Conservation (phyloP, 2,888 invertebrate genomes). For the Dendrolimus pini region DNA sequence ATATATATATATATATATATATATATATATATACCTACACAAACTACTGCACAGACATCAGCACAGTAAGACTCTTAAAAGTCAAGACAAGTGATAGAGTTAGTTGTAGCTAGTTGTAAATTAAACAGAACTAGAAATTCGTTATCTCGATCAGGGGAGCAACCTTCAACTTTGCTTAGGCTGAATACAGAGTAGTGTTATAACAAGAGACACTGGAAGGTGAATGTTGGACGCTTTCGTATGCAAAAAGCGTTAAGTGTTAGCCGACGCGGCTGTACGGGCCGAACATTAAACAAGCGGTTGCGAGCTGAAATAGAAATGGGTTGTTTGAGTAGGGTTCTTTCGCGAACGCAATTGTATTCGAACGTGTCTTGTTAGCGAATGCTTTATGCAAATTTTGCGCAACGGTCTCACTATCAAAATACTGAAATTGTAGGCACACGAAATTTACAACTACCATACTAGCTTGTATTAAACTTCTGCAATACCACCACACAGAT, state of each 20-base stretch:
- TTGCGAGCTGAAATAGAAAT: conserved; percentile 71
- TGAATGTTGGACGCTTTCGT: conserved; percentile 65
- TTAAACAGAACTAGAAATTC: conserved; percentile 49
- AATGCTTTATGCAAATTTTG: conserved; percentile 67
- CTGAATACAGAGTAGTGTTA: conserved; percentile 67
- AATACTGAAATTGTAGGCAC: neutral
- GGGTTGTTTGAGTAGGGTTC: conserved; percentile 75
- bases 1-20: too few species aligned
- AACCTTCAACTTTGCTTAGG: conserved; percentile 63
- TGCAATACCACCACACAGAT: neutral
- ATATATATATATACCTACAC: too few species aligned
- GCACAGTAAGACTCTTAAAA: too few species aligned
- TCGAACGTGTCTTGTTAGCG: conserved; percentile 74
- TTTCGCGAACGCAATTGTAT: conserved; percentile 74
- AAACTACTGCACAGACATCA: too few species aligned
- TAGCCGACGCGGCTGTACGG: conserved; percentile 73
- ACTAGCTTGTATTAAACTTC: neutral
- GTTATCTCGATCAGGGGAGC: conserved; percentile 57
- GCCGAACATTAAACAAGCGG: conserved; percentile 74
- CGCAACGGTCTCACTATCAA: neutral
- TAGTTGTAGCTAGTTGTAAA: conserved; percentile 18
- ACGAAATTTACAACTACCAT: neutral
- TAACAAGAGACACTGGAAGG: conserved; percentile 65
- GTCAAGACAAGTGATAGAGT: neutral
- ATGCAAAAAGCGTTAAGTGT: conserved; percentile 76